Evolutionary conservation across 2,113 vertebrate species (phyloP), one percentile per base, ranked within the genome.

Genomic region (Anolis carolinensis): DNA sequence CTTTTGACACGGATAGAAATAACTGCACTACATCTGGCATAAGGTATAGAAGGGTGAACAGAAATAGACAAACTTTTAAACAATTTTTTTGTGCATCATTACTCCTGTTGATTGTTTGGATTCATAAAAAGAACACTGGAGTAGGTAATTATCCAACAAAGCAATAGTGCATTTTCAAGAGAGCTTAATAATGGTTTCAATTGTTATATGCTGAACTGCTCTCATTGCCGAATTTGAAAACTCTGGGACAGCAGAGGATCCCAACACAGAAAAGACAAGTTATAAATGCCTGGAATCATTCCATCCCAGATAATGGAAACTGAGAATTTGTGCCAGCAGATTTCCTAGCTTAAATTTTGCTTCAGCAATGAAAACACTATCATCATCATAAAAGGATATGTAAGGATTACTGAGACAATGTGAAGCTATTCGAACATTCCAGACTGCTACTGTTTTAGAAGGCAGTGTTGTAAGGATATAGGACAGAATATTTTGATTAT

Each of bases 1-100:
- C 73, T 90, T 67, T 70, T 80, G 89, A 32, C 7, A 72, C 79
- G 27, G 89, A 36, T 70, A 89, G 27, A 39, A 78, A 18, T 4
- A 88, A 79, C 39, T 77, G 20, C 21, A 71, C 44, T 52, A 79
- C 23, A 73, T 7, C 11, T 63, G 11, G 7, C 63, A 11, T 62
- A 62, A 14, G 63, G 3, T 59, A 16, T 14, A 59, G 27, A 2
- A 79, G 14, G 20, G 7, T 39, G 10, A 5, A n/a, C 27, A 48
- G 20, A 25, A 25, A 44, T 44, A 44, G 39, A 59, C 14, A 16
- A 62, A 20, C 3, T 20, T 9, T 23, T 25, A 59, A 3, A 79
- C 11, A 9, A 62, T 4, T 32, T 50, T 71, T 7, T 50, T 50
- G 27, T 20, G 13, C 16, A 62, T 27, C 14, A 83, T 39, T 70